Evolutionary conservation across 2,888 invertebrate species (phyloP), one percentile per base, ranked within the genome.

Genomic region (Atrina japonica): DNA sequence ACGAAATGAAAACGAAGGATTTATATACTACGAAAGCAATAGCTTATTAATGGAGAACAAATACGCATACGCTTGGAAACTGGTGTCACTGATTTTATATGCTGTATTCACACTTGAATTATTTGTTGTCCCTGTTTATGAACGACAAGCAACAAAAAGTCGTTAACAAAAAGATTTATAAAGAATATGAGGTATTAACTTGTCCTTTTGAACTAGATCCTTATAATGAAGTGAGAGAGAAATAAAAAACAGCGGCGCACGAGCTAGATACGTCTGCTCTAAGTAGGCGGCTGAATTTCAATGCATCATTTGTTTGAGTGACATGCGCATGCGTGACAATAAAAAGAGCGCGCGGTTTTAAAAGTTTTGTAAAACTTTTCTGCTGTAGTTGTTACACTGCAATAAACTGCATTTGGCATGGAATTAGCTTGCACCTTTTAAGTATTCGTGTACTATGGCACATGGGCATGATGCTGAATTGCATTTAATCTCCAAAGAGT

Each of bases 261-360:
- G 49, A 27, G 49, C 60, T 47, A 47, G 29, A 29, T 29, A 29
- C 49, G 49, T 60, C 45, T 49, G 21, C 60, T 45, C 49, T 2
- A 43, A 27, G 60, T 47, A n/a, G 60, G 49, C 47, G 49, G 60
- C 49, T 47, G 60, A 41, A 21, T 60, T 29, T 60, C 47, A 47
- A 60, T 47, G 49, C 60, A 47, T 45, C 49, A 60, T 60, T n/a
- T 60, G 60, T 60, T 47, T 27, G 60, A 45, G 35, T 56, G 56
- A 47, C 30, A 23, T 67, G 67, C 67, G 67, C 67, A 67, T 67
- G 67, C 67, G 67, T 67, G 45, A 29, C 30, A 58, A 60, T 56
- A 43, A 43, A 40, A 60, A 53, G 45, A 43, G 67, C 67, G 67
- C 60, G 67, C 47, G 21, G 50, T 47, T 67, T 67, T 59, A 60